Evolutionary conservation across 2,888 invertebrate genomes (phyloP), one percentile per base, ranked within the genome.

Genomic region (Conops quadrifasciatus): DNA sequence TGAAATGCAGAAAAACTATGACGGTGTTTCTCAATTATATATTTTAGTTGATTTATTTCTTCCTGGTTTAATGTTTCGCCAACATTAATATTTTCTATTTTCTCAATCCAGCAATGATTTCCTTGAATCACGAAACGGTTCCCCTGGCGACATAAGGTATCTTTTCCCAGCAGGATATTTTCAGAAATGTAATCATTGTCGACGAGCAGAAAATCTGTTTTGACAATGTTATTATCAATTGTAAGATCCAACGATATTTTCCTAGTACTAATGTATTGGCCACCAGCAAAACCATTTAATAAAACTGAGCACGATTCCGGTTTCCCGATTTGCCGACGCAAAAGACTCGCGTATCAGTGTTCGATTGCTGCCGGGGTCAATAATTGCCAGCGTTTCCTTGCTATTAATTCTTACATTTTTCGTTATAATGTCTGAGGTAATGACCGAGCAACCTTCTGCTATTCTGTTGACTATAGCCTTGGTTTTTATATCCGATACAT

Each of bases 261-360:
- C 7, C 16, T 67, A 1, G 60, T 67, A 21, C 60, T 70, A 28
- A 56, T 49, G 51, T 65, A 75, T 51, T 63, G 36, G 13, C 71
- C 73, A 36, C 73, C 71, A 21, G 72, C 74, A 59, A 75, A 75
- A 13, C 73, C 73, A 13, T 58, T 67, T 16, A 75, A 36, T 21
- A 49, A 19, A n/a, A 70, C 19, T 21, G 30, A 11, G n/a, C 67
- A 71, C 19, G 19, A 2, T 13, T n/a, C 28, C 28, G 24, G 21
- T 1, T 63, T 30, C 0, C 43, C 53, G 53, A 71, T 49, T 47
- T 47, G n/a, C 24, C 1, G 19, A 36, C 2, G 72, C 58, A 36
- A 73, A 74, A 28, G 68, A 45, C 36, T 73, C 68, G 13, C 73
- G 70, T 15, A 73, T 62, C 5, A 73, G 15, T 7, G 71, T 67